phyloP scores from a whole-genome alignment of 2,888 invertebrate genomes.

The Leucophenga montana region DNA sequence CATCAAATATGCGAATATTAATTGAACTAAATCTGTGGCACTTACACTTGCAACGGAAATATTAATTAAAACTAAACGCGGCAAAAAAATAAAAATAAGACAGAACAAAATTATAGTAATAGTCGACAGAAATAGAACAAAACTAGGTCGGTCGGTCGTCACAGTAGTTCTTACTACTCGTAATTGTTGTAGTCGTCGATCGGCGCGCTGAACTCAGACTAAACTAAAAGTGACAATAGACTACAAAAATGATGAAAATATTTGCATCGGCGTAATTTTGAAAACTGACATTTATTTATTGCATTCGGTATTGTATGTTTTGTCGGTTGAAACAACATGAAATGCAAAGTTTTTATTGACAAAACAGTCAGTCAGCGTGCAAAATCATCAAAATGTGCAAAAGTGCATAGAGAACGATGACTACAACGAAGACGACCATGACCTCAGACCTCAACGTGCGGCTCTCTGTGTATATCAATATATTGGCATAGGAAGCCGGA shows the following conservation, averaged over 20 bases:
- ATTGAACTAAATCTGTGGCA: constrained; percentile 43
- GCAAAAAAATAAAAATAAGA: no score
- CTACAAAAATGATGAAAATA: no score
- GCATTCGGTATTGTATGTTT: background rate
- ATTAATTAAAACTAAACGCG: constrained; percentile 52
- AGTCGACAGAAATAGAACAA: constrained; percentile 34
- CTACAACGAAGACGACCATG: background rate
- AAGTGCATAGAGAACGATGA: background rate
- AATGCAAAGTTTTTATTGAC: constrained; percentile 3
- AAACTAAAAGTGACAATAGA: no score
- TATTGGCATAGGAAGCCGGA: no score
- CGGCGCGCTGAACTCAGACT: no score
- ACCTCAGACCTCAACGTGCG: background rate
- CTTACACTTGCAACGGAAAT: constrained; percentile 47
- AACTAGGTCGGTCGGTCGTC: background rate
- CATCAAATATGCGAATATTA: constrained; percentile 32
- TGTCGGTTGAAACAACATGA: background rate
- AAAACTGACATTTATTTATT: background rate
- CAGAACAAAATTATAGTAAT: constrained; percentile 28
- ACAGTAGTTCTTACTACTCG: no score
- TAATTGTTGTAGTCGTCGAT: no score
- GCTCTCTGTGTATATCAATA: no score
- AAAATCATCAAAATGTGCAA: no score
- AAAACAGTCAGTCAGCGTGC: background rate
- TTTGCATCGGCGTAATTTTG: background rate